Evolutionary conservation across 2,888 invertebrate species (phyloP).

Genomic region (Leuctra nigra): DNA sequence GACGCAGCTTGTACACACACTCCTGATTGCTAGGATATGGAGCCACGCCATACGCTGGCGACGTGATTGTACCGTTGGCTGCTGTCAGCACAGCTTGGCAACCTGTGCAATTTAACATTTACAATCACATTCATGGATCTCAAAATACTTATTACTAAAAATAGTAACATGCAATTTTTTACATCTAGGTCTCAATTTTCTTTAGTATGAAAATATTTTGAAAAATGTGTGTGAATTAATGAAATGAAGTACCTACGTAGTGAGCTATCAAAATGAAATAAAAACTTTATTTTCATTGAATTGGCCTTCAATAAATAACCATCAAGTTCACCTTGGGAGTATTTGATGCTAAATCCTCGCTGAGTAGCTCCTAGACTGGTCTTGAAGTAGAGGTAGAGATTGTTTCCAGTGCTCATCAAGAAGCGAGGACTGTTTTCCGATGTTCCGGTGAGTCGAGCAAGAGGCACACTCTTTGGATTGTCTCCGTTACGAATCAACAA

Average conservation of each 20-base stretch:
- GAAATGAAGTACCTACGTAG: no score
- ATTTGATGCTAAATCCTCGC: slow-evolving; percentile 85
- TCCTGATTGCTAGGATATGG: slow-evolving; percentile 91
- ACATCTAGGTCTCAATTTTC: neutral
- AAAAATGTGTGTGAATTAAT: no score
- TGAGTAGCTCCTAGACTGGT: slow-evolving; percentile 84
- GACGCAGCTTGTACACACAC: slow-evolving; percentile 78
- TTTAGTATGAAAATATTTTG: neutral
- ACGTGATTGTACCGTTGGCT: slow-evolving; percentile 77
- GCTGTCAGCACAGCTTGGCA: slow-evolving; percentile 83
- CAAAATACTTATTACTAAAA: neutral
- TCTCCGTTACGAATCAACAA: slow-evolving; percentile 88
- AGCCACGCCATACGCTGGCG: slow-evolving; percentile 79
- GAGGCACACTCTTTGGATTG: slow-evolving; percentile 74
- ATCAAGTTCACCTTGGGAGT: slow-evolving; percentile 53
- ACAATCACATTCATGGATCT: no score
- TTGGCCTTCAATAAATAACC: neutral
- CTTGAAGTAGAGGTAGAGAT: slow-evolving; percentile 86
- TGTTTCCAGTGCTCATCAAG: slow-evolving; percentile 84
- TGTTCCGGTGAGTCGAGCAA: slow-evolving; percentile 76
- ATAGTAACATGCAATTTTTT: neutral
- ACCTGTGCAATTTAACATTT: slow-evolving; percentile 42
- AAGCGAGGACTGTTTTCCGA: slow-evolving; percentile 69
- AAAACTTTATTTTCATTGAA: neutral
- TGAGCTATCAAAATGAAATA: no score